Conservation (phyloP, 1,140 invertebrate genomes). For the Cardiocondyla obscurior region DNA sequence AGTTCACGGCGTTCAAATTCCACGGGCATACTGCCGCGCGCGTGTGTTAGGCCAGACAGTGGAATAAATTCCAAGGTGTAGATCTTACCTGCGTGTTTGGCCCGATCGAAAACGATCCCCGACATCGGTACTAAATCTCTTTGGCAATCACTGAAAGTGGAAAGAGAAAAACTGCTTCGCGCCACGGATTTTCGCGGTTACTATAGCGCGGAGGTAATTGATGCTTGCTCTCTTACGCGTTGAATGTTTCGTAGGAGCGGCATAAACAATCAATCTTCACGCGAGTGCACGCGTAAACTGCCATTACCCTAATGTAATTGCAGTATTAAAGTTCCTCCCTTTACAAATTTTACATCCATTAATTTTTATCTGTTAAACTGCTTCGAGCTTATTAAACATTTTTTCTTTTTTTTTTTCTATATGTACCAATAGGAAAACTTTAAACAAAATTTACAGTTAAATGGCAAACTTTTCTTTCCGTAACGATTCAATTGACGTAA, state of each 20-base stretch:
- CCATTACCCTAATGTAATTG: background rate
- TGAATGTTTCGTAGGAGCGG: conserved; percentile 38
- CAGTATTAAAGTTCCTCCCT: background rate
- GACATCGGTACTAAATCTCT: conserved; percentile 75
- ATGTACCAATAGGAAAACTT: no score
- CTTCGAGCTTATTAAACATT: background rate
- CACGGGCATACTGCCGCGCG: conserved; percentile 15
- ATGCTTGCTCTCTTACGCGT: conserved; percentile 59
- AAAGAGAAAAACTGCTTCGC: conserved; percentile 67
- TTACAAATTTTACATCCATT: background rate
- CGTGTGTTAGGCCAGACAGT: conserved; percentile 55
- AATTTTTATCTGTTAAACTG: background rate
- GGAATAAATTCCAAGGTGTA: conserved; percentile 61
- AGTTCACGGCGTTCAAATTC: conserved; percentile 43
- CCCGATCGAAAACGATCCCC: conserved; percentile 58
- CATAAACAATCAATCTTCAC: conserved; percentile 51
- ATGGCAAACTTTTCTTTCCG: no score
- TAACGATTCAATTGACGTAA: background rate
- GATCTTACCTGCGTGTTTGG: conserved; percentile 52
- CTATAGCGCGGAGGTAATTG: conserved; percentile 61
- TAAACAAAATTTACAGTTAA: no score
- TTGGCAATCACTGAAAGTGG: conserved; percentile 77
- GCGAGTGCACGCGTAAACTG: background rate
- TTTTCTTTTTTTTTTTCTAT: no score
- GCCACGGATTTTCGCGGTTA: conserved; percentile 66